Percentiles rank a stretch among this genome's conserved stretches.
Evolutionary conservation across 2,113 vertebrate genomes (phyloP).

Genomic region (Xenotilapia leptura): DNA sequence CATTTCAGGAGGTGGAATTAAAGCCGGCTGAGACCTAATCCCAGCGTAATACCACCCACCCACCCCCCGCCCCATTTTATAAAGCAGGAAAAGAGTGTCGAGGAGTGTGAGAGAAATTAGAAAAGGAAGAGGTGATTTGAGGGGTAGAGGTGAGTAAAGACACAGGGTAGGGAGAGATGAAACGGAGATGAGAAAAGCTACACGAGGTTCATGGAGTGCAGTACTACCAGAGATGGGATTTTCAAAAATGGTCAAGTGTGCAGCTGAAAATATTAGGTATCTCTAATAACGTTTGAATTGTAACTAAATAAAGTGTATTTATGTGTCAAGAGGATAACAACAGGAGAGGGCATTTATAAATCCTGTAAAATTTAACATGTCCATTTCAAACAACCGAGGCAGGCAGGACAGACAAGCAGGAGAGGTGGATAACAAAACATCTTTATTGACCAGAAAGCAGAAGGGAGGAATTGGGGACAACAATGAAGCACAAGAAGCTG

Average conservation of each 20-base stretch:
- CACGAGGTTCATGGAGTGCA: neutral
- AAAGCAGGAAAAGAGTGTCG: neutral
- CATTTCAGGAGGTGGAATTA: slow-evolving; percentile 62
- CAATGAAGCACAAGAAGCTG: neutral
- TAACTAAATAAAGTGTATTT: neutral
- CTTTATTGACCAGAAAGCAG: neutral
- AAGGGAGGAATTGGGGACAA: neutral
- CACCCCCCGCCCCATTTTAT: neutral
- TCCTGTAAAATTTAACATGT: neutral
- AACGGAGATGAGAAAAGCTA: neutral
- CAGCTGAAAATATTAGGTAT: neutral
- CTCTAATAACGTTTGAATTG: neutral
- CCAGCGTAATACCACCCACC: slow-evolving; percentile 27
- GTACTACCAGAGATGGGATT: neutral
- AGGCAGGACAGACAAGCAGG: neutral
- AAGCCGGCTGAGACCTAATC: slow-evolving; percentile 60
- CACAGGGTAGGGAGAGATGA: neutral
- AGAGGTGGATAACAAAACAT: neutral
- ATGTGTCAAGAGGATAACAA: neutral
- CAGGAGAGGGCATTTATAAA: neutral
- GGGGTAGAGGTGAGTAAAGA: neutral
- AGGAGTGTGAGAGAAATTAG: neutral
- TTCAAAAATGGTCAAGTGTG: neutral
- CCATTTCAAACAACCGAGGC: neutral
- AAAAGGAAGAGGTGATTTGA: neutral